Evolutionary conservation across 2,888 invertebrate genomes (phyloP), one percentile per base, ranked within the genome.

Genomic region (Tipula lateralis): DNA sequence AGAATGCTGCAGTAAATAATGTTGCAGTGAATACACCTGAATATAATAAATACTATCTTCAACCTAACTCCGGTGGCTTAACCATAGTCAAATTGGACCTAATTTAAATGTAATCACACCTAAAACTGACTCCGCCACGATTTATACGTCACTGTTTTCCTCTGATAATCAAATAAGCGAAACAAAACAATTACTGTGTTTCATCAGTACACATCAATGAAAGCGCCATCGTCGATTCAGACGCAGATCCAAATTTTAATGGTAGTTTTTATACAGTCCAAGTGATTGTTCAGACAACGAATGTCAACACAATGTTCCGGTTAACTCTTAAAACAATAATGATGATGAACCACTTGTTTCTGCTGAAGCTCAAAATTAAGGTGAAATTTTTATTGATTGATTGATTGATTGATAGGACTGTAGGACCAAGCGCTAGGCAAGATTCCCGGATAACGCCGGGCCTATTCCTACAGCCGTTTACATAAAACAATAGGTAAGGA

Each of bases 161-260:
- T 85, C 81, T 80, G 84, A 84, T 12, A 12, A 32, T 29, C 82
- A n/a, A 9, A 84, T 44, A 29, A 32, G 29, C 29, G 6, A 32
- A 32, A 32, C 32, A 32, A 32, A 32, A 32, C 3, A 32, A 32
- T 32, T 32, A 32, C 32, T 81, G 24, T 82, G 84, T 39, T 84
- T 84, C 4, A 32, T 50, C 82, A 2, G 81, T 85, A 80, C 24
- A 84, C 36, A 85, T 39, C 81, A 32, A 83, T 85, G 85, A 85
- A 82, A 84, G 83, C 83, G 82, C 83, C n/a, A 32, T 85, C 16
- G 84, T 83, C 66, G 85, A 85, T 66, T 85, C 83, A n/a, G 85
- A 85, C 19, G 83, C 44, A 83, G 85, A 66, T 34, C 83, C 83
- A 0, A 19, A 83, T 84, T 85, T 85, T 39, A 29, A 24, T 32